Base-by-base conservation (phyloP, 2,797 vertebrate genomes). In the Mus minutoides region DNA sequence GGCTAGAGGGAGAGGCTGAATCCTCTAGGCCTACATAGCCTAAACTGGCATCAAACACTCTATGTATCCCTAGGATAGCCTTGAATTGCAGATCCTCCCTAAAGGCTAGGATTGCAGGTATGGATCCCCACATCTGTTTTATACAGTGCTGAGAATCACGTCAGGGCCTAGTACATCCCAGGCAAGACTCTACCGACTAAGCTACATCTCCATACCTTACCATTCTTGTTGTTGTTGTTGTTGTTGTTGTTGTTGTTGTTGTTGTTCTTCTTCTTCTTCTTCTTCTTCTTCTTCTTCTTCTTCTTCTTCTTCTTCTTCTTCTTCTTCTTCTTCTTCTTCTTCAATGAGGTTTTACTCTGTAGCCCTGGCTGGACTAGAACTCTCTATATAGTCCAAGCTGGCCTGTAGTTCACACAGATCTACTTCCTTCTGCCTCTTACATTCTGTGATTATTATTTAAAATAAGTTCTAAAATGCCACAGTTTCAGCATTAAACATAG, bases 401-500 rank as follows among this genome's bases (percentile, higher is more conserved):
- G 46, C 29, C n/a, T 60, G 14, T 37, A 60, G 79, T 56, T 82
- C 79, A 82, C n/a, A 82, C 12, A 58, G n/a, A 82, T 60, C 56
- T 40, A 7, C 22, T 60, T 29, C 37, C 80, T 43, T 43, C 37
- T 60, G 56, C 4, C 8, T 60, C 24, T 83, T 60, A 29, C 22
- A 43, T 60, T 82, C 79, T 82, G n/a, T 60, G 37, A 43, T 82
- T 60, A 82, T 40, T 88, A 52, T 84, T 85, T 94, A 92, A 88
- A 88, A 75, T 85, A 84, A 77, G 60, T 85, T 89, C 87, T 31
- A 46, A 60, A 91, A 87, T 56, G 80, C 93, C 75, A 90, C 31
- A 49, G n/a, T 76, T 96, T 96, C 79, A 83, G 60, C 87, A 92
- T 85, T 64, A 29, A 60, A 40, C 77, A 64, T 88, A 67, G 34